Percentiles rank a stretch among this genome's conserved stretches.
Conservation (phyloP, 1,140 invertebrate genomes). For the Brachionus sp. region DNA sequence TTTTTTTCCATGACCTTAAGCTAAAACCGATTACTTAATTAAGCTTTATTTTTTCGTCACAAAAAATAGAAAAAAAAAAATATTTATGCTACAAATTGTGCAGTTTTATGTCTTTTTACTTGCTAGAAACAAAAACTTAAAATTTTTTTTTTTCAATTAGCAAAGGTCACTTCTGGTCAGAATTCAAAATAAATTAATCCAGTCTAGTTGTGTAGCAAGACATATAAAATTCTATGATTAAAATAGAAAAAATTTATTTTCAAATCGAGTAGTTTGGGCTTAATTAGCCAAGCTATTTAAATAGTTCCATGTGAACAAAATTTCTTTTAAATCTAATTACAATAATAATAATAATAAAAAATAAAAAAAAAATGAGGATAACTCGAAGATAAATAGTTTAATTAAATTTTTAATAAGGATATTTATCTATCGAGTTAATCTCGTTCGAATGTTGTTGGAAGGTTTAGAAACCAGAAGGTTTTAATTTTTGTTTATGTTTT, state of each 20-base stretch:
- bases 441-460: constrained; percentile 3
- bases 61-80: too few species aligned
- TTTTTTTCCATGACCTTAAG: not conserved
- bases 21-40: not conserved
- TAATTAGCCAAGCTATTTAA: not conserved
- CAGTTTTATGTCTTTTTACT: too few species aligned
- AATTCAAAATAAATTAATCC: too few species aligned
- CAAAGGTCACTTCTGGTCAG: too few species aligned
- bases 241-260: not conserved
- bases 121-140: too few species aligned
- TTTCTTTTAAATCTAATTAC: not conserved
- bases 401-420: constrained; percentile 9
- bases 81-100: too few species aligned
- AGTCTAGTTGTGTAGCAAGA: too few species aligned
- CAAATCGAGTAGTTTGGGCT: too few species aligned
- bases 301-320: not conserved
- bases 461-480: constrained; percentile 14
- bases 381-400: constrained; percentile 5
- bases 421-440: constrained; percentile 21
- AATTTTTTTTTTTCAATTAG: too few species aligned
- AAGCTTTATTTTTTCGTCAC: not conserved
- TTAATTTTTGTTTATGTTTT: constrained; percentile 17
- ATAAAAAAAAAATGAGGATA: not conserved
- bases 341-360: not conserved
- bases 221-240: too few species aligned